Percentiles rank a stretch among this genome's conserved stretches.
phyloP scores from a whole-genome alignment of 2,797 vertebrate species.

The Phataginus tricuspis region DNA sequence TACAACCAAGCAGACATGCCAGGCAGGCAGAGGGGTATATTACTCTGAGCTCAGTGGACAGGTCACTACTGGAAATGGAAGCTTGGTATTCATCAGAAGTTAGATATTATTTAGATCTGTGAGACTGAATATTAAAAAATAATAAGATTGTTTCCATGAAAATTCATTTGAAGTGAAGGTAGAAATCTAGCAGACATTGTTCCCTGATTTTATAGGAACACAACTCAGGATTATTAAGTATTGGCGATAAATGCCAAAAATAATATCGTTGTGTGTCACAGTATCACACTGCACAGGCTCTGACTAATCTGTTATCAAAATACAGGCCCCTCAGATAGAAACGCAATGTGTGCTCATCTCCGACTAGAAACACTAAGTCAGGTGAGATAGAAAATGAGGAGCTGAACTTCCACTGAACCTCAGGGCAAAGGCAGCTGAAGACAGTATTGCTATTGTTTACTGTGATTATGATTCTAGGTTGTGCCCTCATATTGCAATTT shows the following conservation, averaged over 20 bases:
- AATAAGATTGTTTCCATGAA: background rate
- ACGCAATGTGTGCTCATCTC: background rate
- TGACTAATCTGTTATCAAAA: background rate
- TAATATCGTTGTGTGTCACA: constrained; percentile 39
- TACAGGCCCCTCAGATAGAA: background rate
- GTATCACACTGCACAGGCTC: background rate
- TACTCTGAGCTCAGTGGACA: background rate
- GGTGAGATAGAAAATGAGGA: background rate
- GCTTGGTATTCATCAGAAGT: background rate
- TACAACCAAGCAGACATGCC: background rate
- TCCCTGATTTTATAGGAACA: constrained; percentile 28
- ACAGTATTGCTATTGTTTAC: background rate
- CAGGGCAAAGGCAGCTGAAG: constrained; percentile 5
- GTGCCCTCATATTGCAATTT: background rate
- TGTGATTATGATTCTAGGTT: background rate
- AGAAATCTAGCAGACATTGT: background rate
- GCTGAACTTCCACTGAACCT: background rate
- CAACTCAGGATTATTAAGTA: background rate
- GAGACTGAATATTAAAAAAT: background rate
- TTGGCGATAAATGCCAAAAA: background rate
- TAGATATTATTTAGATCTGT: background rate
- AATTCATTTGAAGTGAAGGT: background rate
- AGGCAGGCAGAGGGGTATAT: background rate
- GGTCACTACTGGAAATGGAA: background rate
- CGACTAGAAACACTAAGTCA: constrained; percentile 7